phyloP scores from a whole-genome alignment of 2,113 vertebrate genomes.

The Lasiurus cinereus region DNA sequence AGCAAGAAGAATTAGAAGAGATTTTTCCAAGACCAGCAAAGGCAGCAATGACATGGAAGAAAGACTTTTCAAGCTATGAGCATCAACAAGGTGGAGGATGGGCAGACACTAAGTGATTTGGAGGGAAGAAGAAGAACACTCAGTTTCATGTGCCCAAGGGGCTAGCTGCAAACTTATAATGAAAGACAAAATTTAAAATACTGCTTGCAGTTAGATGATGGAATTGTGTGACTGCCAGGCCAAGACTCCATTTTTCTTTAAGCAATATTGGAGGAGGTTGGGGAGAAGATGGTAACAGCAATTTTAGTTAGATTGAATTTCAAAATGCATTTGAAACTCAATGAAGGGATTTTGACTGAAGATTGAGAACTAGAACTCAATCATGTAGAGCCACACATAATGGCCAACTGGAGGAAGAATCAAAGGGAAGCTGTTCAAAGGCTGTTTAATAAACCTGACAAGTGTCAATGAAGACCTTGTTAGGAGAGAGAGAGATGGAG shows the following conservation, averaged over 20 bases:
- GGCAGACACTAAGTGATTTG: not conserved
- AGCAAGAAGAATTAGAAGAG: not conserved
- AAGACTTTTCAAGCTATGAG: not conserved
- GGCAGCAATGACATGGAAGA: not conserved
- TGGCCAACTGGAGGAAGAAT: not conserved
- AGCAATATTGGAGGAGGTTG: not conserved
- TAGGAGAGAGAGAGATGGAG: not conserved
- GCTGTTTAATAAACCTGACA: not conserved
- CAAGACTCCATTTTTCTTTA: not conserved
- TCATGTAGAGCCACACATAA: not conserved
- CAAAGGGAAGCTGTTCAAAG: not conserved
- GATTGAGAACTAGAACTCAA: not conserved
- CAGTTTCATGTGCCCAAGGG: not conserved
- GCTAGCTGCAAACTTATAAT: not conserved
- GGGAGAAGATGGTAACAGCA: not conserved
- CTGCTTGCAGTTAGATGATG: not conserved
- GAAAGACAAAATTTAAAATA: not conserved
- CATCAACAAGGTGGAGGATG: not conserved
- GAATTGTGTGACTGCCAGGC: not conserved
- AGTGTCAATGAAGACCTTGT: not conserved
- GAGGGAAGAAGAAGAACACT: not conserved
- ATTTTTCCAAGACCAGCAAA: not conserved
- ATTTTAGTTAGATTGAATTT: not conserved
- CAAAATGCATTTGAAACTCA: conserved; percentile 10
- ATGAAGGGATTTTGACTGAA: not conserved